Evolutionary conservation across 1,140 invertebrate genomes (phyloP).

Genomic region (Eriosoma lanigerum): DNA sequence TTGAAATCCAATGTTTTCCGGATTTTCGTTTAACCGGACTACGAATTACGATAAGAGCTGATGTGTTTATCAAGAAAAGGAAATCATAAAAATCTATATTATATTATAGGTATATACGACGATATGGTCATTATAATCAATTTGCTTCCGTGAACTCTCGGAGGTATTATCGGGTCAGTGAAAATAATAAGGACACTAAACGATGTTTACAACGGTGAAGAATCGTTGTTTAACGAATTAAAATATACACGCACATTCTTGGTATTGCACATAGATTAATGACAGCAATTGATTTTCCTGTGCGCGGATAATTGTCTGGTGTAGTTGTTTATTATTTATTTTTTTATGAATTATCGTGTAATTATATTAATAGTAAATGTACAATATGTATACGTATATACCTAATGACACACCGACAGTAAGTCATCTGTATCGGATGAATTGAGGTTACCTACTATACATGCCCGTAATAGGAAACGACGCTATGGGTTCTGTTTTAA

Average conservation of each 20-base stretch:
- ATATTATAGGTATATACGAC: not conserved
- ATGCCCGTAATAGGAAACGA: no score
- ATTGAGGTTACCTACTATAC: slow-evolving; percentile 28
- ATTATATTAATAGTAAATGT: not conserved
- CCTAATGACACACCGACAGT: slow-evolving; percentile 18
- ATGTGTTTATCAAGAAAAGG: not conserved
- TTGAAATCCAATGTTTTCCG: no score
- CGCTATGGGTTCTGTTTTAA: no score
- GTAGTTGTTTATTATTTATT: not conserved
- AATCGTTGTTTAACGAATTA: not conserved
- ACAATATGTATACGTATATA: not conserved
- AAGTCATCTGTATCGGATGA: not conserved
- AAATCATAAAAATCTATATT: slow-evolving; percentile 17
- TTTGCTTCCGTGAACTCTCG: slow-evolving; percentile 23
- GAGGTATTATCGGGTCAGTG: not conserved
- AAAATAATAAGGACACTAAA: slow-evolving; percentile 1
- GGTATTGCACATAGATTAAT: not conserved
- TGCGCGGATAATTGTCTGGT: not conserved
- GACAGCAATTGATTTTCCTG: not conserved
- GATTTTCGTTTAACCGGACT: slow-evolving; percentile 1
- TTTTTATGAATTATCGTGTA: not conserved
- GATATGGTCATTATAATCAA: slow-evolving; percentile 32
- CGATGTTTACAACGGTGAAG: not conserved
- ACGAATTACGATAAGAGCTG: not conserved
- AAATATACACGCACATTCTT: not conserved